Conservation (phyloP, 2,797 vertebrate species). For the Gadopsis bispinosus region DNA sequence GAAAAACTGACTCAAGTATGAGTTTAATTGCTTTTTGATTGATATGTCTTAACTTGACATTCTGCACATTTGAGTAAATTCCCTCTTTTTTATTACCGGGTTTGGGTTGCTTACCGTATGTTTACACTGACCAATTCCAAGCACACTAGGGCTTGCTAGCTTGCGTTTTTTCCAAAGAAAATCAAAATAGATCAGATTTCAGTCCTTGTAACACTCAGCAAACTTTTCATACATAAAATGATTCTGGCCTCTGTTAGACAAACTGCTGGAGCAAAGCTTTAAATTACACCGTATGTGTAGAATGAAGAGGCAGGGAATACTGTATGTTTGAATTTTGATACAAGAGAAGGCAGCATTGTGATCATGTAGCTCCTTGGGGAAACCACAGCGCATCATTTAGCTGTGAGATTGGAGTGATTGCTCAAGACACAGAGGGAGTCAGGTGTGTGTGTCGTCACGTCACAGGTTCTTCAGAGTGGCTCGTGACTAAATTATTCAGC, state of each 20-base stretch:
- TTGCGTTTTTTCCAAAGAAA: background rate
- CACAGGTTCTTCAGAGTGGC: conserved; percentile 33
- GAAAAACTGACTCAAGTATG: background rate
- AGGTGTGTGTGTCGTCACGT: conserved; percentile 22
- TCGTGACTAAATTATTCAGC: conserved; percentile 60
- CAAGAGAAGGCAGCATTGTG: background rate
- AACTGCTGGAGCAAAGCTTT: background rate
- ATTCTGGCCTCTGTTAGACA: background rate
- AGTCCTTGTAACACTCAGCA: background rate
- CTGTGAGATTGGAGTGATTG: conserved; percentile 16
- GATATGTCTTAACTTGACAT: background rate
- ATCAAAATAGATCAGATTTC: background rate
- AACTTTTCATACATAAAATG: background rate
- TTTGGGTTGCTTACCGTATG: background rate
- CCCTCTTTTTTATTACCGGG: background rate
- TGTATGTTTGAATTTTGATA: background rate
- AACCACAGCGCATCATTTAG: background rate
- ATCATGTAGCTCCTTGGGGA: background rate
- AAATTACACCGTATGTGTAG: no score
- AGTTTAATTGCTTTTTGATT: background rate
- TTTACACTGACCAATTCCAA: background rate
- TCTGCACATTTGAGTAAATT: background rate
- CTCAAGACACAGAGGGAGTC: conserved; percentile 16
- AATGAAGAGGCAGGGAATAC: background rate
- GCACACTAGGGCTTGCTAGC: background rate